Evolutionary conservation across 2,888 invertebrate species (phyloP).

Genomic region (Yponomeuta evonymella): DNA sequence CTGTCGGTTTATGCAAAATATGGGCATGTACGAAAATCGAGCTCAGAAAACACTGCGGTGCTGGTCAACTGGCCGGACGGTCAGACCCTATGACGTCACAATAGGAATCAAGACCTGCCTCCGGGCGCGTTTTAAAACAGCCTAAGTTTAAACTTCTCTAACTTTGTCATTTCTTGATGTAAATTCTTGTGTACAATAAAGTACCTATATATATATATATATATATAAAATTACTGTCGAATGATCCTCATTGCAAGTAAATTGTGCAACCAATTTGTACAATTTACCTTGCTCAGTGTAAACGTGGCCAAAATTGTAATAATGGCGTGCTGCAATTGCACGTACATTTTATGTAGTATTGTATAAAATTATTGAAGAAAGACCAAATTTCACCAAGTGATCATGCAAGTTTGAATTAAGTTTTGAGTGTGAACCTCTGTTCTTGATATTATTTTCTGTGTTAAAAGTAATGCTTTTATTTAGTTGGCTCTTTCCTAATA

Average conservation of each 20-base stretch:
- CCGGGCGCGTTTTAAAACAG: too few relatives aligned
- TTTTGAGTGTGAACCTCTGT: slow-evolving; percentile 59
- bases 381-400: slow-evolving; percentile 70
- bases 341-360: slow-evolving; percentile 55
- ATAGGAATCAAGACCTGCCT: too few relatives aligned
- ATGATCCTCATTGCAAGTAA: not conserved
- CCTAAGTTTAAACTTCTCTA: too few relatives aligned
- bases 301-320: not conserved
- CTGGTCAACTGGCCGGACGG: too few relatives aligned
- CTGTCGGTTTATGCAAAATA: too few relatives aligned
- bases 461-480: slow-evolving; percentile 72
- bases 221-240: too few relatives aligned
- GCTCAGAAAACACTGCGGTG: too few relatives aligned
- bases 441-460: slow-evolving; percentile 71
- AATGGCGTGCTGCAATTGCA: slow-evolving; percentile 18
- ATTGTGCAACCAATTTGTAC: not conserved
- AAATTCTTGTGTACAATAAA: too few relatives aligned
- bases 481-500: slow-evolving; percentile 40
- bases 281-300: slow-evolving; percentile 6
- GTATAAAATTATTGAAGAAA: slow-evolving; percentile 43
- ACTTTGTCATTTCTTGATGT: too few relatives aligned
- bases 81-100: too few relatives aligned
- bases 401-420: slow-evolving; percentile 49
- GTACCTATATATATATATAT: too few relatives aligned
- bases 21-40: too few relatives aligned